phyloP scores from a whole-genome alignment of 37 sponge, comb jelly and placozoan species.

The Diacarnus erythraeanus region DNA sequence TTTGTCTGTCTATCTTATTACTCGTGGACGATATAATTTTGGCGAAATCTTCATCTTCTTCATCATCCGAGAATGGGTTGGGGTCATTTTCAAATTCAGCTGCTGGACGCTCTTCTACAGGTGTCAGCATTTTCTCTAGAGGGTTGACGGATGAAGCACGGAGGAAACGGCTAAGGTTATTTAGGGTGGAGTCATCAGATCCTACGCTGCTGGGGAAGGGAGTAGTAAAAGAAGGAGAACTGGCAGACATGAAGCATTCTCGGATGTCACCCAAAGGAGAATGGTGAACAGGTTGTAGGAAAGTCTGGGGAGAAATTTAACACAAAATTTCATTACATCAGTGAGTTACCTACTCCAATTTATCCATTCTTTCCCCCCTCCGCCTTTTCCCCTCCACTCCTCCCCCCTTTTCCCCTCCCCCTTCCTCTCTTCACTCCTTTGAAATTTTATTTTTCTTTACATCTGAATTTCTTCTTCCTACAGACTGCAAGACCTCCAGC shows the following conservation, averaged over 20 bases:
- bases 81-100: not conserved
- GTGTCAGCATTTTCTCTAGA: conserved; percentile 45
- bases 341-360: not conserved
- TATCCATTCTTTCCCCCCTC: no score
- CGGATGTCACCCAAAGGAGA: not conserved
- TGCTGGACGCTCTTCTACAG: conserved; percentile 30
- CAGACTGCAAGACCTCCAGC: conserved; percentile 27
- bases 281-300: not conserved
- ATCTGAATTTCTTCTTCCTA: not conserved
- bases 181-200: conserved; percentile 2
- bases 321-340: conserved; percentile 3
- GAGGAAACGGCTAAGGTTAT: not conserved
- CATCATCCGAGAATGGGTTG: not conserved
- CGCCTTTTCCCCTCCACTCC: no score
- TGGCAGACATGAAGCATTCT: not conserved
- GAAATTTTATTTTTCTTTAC: no score
- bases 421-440: no score
- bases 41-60: not conserved
- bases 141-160: not conserved
- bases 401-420: no score
- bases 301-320: not conserved
- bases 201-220: not conserved
- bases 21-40: conserved; percentile 7
- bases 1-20: conserved; percentile 6
- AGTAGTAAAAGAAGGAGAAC: not conserved